Evolutionary conservation across 2,888 invertebrate species (phyloP).

Genomic region (Rhogogaster chlorosoma): DNA sequence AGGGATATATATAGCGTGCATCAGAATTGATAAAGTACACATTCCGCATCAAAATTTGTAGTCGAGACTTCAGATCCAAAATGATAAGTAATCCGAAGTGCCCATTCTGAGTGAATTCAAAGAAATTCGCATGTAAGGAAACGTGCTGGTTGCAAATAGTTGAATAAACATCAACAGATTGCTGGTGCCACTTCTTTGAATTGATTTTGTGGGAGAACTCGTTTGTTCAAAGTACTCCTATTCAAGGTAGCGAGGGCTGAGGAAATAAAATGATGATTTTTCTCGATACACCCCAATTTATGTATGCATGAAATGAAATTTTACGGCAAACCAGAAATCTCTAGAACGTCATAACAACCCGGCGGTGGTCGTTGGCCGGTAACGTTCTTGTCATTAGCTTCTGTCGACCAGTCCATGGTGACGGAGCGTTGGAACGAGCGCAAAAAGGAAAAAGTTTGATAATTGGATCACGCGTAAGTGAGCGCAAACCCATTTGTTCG

Average conservation of each 20-base stretch:
- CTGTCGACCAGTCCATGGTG: conserved; percentile 7
- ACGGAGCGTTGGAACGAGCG: conserved; percentile 1
- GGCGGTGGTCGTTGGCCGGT: not conserved
- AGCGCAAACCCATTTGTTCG: conserved; percentile 44
- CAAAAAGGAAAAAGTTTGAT: conserved; percentile 39
- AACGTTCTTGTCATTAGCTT: conserved; percentile 19
- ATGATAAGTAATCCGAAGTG: too few species aligned
- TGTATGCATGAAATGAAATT: not conserved
- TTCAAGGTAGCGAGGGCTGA: not conserved
- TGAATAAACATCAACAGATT: not conserved
- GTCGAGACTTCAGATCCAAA: too few species aligned
- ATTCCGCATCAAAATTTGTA: too few species aligned
- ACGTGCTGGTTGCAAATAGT: not conserved
- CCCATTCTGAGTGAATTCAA: too few species aligned
- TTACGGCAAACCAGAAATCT: not conserved
- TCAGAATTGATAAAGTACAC: too few species aligned
- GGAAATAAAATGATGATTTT: not conserved
- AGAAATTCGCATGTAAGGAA: not conserved
- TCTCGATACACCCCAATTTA: not conserved
- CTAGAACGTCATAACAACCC: not conserved
- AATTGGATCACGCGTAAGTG: conserved; percentile 44
- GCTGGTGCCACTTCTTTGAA: not conserved
- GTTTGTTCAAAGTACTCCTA: not conserved
- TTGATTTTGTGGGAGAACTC: not conserved
- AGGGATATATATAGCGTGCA: too few species aligned